Base-by-base conservation (phyloP, 2,888 invertebrate genomes). In the Therioaphis trifolii region DNA sequence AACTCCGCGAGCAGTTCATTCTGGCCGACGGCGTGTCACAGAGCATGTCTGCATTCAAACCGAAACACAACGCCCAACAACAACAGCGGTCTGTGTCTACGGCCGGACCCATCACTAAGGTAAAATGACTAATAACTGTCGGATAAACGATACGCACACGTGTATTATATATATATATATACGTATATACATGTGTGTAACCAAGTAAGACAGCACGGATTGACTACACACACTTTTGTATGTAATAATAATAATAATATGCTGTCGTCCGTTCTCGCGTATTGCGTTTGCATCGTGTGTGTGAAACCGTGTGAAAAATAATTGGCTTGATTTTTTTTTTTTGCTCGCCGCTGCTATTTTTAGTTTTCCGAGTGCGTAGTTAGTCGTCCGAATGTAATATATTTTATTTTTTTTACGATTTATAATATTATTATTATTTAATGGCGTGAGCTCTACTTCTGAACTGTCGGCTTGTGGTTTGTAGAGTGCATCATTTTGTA, bases 1-100 rank as follows among this genome's bases (percentile, higher is more conserved):
- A 99, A 92, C 94, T 99, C 89, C 94, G 99, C 89, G 99, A 99
- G 91, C 96, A 98, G 92, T 99, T 99, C 92, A 96, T 98, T 90
- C 92, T 99, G 92, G 98, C 99, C 88, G 96, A 97, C 90, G 98
- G 99, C 89, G 97, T 97, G 87, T 96, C 97, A 89, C 99, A 99
- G 92, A 96, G 96, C 89, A 98, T 99, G 98, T 95, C 97, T 88
- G 96, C 97, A 88, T 99, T 99, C 93, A 95, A 95, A 91, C 94
- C 98, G 89, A 97, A 96, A 91, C 94, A 95, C 89, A 94, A 95
- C 89, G 93, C 94, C 89, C 94, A 94, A 88, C 91, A 91, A 90
- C 90, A 92, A 88, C 89, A 89, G 87, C 89, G 89, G 91, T 92
- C 88, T 91, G 90, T 91, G 87, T 91, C 92, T 88, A 90, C 92